Evolutionary conservation across 2,113 vertebrate species (phyloP), one percentile per base, ranked within the genome.

Genomic region (Platanista minor): DNA sequence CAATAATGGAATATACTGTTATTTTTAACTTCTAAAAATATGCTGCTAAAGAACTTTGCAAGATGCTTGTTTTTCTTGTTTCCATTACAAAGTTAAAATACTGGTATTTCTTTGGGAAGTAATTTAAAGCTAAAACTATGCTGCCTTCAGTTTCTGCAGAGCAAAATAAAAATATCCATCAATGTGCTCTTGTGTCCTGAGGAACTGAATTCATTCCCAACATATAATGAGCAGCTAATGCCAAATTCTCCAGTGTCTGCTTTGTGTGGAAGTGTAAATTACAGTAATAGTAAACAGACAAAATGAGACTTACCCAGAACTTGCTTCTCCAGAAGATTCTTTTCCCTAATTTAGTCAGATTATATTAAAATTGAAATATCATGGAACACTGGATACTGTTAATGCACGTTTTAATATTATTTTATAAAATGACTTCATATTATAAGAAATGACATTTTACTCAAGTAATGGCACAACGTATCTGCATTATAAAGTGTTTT

Each of bases 151-250:
- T 95, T 90, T 97, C 25, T 87, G 31, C 33, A 8, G 54, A 93
- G 36, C 69, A 71, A 72, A 95, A 88, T 91, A 62, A 92, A 95
- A 96, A 61, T 95, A 83, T 39, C 87, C 62, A 41, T 97, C 83
- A 54, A 3, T 77, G 64, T 81, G 62, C 87, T 90, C 95, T 77
- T 71, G 69, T 96, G 17, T 97, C 87, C 78, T 23, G 4, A 64
- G 75, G 69, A 87, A 77, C 49, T 90, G 86, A 97, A 61, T 94
- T 94, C 85, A 71, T 84, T 83, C 59, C 80, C 91, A 64, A 62
- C 36, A 29, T 90, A 13, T 54, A 74, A 86, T 78, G 77, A 88
- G 52, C 21, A 21, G 23, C 57, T 39, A 49, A 87, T 74, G 52
- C 57, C 86, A 87, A 4, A 8, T 75, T 81, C 74, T 90, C 21